Conservation (phyloP, 2,888 invertebrate genomes). For the Cremastinae sp. region DNA sequence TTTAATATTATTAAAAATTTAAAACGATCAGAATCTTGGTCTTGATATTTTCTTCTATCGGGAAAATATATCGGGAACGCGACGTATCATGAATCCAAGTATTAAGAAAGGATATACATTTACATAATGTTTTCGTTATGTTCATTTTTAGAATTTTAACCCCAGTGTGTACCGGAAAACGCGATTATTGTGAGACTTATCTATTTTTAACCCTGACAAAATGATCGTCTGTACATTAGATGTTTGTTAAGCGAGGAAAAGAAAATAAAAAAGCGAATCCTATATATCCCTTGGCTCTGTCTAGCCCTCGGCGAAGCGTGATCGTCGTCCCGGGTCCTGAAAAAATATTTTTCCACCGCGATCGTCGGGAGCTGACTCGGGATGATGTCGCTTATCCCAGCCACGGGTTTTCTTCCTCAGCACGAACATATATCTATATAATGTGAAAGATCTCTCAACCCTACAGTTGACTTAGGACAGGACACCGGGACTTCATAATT, state of each 20-base stretch:
- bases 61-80: too few relatives aligned
- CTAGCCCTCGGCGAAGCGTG: conserved; percentile 36
- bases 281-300: conserved; percentile 13
- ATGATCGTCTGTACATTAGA: conserved; percentile 10
- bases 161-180: neutral
- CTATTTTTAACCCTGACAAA: conserved; percentile 15
- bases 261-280: conserved; percentile 9
- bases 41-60: too few relatives aligned
- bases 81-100: too few relatives aligned
- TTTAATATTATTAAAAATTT: too few relatives aligned
- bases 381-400: conserved; percentile 26
- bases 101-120: neutral
- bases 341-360: conserved; percentile 58
- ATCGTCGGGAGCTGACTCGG: conserved; percentile 47
- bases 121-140: neutral
- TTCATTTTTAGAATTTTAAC: neutral
- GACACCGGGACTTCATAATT: conserved; percentile 67
- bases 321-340: conserved; percentile 41
- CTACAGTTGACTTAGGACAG: conserved; percentile 69
- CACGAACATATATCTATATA: conserved; percentile 27
- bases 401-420: conserved; percentile 32
- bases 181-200: conserved; percentile 1
- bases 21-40: too few relatives aligned
- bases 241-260: conserved; percentile 29
- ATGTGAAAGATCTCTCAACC: conserved; percentile 40